These are phyloP conservation scores for Phrynocephalus vlangalii DNA, from an alignment of 2,797 vertebrate genomes.

Conservation along the genomic window DNA sequence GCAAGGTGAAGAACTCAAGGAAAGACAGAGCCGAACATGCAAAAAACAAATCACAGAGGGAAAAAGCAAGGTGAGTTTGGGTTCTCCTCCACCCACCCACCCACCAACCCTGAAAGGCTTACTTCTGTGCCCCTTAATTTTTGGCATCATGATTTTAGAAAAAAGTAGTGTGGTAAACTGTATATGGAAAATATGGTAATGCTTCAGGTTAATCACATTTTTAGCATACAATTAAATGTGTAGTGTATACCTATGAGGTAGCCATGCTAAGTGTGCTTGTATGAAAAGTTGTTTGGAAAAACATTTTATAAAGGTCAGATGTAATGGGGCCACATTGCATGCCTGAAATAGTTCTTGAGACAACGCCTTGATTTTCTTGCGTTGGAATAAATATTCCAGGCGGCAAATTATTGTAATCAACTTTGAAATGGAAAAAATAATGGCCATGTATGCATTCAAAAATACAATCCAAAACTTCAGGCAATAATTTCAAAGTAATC, in stretches of 20 bases:
- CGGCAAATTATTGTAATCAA: conserved; percentile 68
- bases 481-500: not conserved
- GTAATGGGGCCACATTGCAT: conserved; percentile 71
- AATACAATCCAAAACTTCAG: conserved; percentile 9
- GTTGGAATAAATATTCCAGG: conserved; percentile 76
- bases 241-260: not conserved
- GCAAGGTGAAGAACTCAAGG: too few species aligned
- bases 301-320: conserved; percentile 76
- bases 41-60: too few species aligned
- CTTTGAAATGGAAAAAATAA: conserved; percentile 69
- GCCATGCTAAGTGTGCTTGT: conserved; percentile 47
- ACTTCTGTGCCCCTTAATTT: too few species aligned
- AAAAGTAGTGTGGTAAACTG: too few species aligned
- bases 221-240: not conserved
- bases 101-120: too few species aligned
- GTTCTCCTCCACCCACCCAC: too few species aligned
- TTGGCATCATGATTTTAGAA: too few species aligned
- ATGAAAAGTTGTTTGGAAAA: conserved; percentile 58
- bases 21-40: too few species aligned
- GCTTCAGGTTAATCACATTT: conserved; percentile 45
- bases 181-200: not conserved
- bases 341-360: conserved; percentile 78
- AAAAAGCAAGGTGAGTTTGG: too few species aligned
- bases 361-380: conserved; percentile 78
- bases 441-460: conserved; percentile 62